These are phyloP conservation scores for Orchesellides sinensis DNA, from an alignment of 2,888 invertebrate species.

Conservation along the genomic window DNA sequence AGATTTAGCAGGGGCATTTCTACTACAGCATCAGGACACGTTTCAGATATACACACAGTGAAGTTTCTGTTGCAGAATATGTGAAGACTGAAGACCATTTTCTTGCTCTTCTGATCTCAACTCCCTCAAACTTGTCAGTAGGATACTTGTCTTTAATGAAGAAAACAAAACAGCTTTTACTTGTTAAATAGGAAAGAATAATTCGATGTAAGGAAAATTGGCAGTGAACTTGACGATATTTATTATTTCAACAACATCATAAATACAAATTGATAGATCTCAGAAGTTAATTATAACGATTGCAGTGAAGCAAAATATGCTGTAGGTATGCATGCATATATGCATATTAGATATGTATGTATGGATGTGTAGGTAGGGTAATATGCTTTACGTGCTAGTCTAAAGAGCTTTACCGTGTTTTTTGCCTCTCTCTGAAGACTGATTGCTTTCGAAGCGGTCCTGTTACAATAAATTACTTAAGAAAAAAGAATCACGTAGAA, in stretches of 20 bases:
- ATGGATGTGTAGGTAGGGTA: too few species aligned
- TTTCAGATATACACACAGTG: neutral
- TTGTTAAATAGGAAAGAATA: neutral
- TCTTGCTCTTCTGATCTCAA: too few species aligned
- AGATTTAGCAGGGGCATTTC: too few species aligned
- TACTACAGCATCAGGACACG: too few species aligned
- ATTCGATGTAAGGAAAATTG: neutral
- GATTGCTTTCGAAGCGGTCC: slow-evolving; percentile 2
- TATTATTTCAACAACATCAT: slow-evolving; percentile 40
- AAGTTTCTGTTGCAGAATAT: neutral
- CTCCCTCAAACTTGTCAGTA: neutral
- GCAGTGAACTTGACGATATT: slow-evolving; percentile 10
- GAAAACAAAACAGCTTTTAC: neutral
- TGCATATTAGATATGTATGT: too few species aligned
- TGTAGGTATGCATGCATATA: too few species aligned
- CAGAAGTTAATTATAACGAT: slow-evolving; percentile 28
- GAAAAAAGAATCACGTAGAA: neutral
- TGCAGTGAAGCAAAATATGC: slow-evolving; percentile 13
- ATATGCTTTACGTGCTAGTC: slow-evolving; percentile 10
- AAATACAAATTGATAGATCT: slow-evolving; percentile 44
- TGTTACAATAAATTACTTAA: slow-evolving; percentile 5
- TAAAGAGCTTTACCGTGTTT: neutral
- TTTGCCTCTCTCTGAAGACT: neutral
- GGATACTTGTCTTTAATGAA: slow-evolving; percentile 4
- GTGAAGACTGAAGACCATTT: neutral